phyloP scores from a whole-genome alignment of 2,797 vertebrate species.

The Chaetodon trifasciatus region DNA sequence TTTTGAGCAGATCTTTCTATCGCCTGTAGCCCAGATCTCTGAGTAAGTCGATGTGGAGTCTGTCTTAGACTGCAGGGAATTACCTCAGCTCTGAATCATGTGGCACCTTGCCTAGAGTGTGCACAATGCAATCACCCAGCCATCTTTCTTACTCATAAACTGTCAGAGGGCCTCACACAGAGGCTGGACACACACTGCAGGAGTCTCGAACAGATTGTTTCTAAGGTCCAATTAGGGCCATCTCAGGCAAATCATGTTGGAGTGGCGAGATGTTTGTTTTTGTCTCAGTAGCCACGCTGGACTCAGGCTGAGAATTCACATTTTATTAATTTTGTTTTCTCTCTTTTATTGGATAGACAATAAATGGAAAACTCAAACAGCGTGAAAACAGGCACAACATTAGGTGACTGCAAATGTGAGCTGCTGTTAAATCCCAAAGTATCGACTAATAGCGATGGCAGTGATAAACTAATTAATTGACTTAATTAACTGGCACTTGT shows the following conservation, averaged over 20 bases:
- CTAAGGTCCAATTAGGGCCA: constrained; percentile 24
- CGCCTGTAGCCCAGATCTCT: constrained; percentile 60
- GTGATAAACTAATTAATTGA: not conserved
- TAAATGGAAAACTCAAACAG: not conserved
- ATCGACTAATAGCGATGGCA: too few relatives aligned
- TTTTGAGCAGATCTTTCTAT: constrained; percentile 34
- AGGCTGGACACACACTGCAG: constrained; percentile 53
- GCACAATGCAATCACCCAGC: constrained; percentile 76
- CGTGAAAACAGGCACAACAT: not conserved
- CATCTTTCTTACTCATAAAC: constrained; percentile 77
- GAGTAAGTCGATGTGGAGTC: constrained; percentile 66
- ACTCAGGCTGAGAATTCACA: not conserved
- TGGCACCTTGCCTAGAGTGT: constrained; percentile 72
- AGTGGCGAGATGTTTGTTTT: not conserved
- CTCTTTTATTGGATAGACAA: not conserved
- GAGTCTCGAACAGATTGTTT: constrained; percentile 35
- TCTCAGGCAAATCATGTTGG: not conserved
- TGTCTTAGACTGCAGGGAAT: constrained; percentile 74
- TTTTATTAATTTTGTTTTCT: not conserved
- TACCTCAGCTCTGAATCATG: constrained; percentile 83
- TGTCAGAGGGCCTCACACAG: constrained; percentile 75
- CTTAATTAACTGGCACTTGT: not conserved
- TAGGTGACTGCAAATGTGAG: not conserved
- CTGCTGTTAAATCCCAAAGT: not conserved
- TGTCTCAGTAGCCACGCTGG: not conserved